phyloP scores from a whole-genome alignment of 2,888 invertebrate genomes.

The Rhagium mordax region DNA sequence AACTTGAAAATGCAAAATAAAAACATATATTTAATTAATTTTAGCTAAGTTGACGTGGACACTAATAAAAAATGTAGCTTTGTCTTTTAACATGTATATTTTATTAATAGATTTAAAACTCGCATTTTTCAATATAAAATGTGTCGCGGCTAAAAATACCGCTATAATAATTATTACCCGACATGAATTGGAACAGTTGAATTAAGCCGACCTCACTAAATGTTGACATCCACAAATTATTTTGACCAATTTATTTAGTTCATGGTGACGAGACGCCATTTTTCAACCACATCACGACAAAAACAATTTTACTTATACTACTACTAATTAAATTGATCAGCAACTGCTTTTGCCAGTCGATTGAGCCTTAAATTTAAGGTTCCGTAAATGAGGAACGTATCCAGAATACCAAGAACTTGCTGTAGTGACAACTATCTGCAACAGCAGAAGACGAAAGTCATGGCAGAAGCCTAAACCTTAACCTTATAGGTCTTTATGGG shows the following conservation, averaged over 20 bases:
- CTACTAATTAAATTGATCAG: too few species aligned
- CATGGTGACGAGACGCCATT: neutral
- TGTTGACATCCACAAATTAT: neutral
- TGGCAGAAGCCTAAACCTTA: too few species aligned
- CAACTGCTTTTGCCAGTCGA: too few species aligned
- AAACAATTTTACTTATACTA: neutral
- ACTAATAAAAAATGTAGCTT: neutral
- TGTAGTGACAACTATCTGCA: too few species aligned
- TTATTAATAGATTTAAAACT: neutral
- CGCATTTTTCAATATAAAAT: neutral
- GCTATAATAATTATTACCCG: neutral
- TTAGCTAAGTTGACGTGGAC: neutral
- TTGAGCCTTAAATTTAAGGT: too few species aligned
- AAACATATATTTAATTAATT: neutral
- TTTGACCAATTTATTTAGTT: neutral
- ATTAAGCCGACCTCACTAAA: neutral
- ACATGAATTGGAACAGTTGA: neutral
- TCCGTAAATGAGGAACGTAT: too few species aligned
- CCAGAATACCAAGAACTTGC: too few species aligned
- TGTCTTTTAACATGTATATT: neutral
- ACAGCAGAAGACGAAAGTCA: too few species aligned
- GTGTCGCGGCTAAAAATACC: neutral
- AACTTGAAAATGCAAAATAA: neutral
- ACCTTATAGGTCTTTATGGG: too few species aligned
- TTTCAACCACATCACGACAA: neutral